phyloP scores from a whole-genome alignment of 2,113 vertebrate genomes.

The Cinclus mexicanus region DNA sequence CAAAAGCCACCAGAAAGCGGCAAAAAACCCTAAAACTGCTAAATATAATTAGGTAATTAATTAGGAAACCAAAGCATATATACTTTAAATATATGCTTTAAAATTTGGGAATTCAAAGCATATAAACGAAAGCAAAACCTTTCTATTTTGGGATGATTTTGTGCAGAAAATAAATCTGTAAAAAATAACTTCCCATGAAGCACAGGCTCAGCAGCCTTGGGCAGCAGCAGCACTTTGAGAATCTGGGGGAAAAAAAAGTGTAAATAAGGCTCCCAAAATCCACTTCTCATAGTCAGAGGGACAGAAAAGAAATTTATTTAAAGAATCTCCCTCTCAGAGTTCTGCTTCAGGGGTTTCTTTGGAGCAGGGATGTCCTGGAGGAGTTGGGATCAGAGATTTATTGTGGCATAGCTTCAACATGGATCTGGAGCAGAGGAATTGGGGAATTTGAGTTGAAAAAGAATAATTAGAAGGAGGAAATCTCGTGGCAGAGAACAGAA shows the following conservation, averaged over 20 bases:
- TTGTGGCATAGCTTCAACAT: rapidly evolving
- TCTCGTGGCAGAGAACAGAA: not conserved
- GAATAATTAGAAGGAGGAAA: not conserved
- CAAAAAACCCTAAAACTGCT: not conserved
- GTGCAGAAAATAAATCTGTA: not conserved
- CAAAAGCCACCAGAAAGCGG: not conserved
- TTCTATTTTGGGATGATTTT: conserved; percentile 4
- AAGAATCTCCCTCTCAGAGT: not conserved
- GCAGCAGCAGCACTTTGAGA: not conserved
- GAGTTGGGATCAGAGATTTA: not conserved
- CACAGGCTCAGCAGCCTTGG: not conserved
- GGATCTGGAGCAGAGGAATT: not conserved
- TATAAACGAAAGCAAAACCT: not conserved
- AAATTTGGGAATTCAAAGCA: not conserved
- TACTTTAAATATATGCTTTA: not conserved
- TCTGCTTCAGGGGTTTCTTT: rapidly evolving
- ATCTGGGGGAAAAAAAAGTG: not conserved
- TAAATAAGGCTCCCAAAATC: not conserved
- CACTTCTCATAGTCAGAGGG: not conserved
- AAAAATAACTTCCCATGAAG: not conserved
- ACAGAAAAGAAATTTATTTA: not conserved
- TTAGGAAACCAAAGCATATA: not conserved
- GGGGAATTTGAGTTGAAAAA: not conserved
- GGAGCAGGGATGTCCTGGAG: not conserved
- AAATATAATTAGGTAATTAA: conserved; percentile 38